Base-by-base conservation (phyloP, 2,113 vertebrate genomes). In the Sturnus vulgaris region DNA sequence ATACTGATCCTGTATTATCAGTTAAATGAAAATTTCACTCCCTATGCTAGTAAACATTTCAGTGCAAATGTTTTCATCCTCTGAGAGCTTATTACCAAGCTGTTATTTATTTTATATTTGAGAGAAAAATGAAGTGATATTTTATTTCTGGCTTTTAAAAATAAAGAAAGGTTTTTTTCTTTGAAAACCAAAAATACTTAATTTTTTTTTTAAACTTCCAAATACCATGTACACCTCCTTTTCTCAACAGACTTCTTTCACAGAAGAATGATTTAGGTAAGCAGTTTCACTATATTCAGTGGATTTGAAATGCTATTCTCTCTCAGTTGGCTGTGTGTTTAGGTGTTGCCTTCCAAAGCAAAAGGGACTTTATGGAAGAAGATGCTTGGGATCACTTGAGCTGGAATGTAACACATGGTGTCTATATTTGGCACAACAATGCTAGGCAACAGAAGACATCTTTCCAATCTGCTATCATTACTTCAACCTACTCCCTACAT, bases 341-440 rank as follows among this genome's bases (percentile, higher is more conserved):
- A 57, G 42, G 33, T 72, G 15, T 57, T 77, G 10, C 24, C 8
- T 82, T 68, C 24, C 40, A 69, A 35, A 76, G 23, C 22, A 64
- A 75, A 88, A 60, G 40, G 16, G 12, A 50, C 37, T 53, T 88
- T 33, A 66, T 1, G 23, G 47, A 66, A 46, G 37, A 90, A 61
- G 57, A 61, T 0, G 4, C 52, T 90, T 40, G 46, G 46, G 47
- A 92, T 78, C 37, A 37, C 69, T 88, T 72, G 49, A 46, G 27
- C 59, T 94, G 50, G 53, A 80, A 82, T 60, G 40, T 42, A 55
- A 85, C 50, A 88, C 84, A 73, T 19, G 15, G 57, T 73, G 37
- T 81, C 80, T 95, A 69, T 92, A 89, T 91, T 94, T 88, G 66
- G 49, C 28, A 71, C 53, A 92, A 81, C 60, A 86, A 82, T 77